These are phyloP conservation scores for Philereme vetulata DNA, from an alignment of 2,888 invertebrate species.

Conservation along the genomic window DNA sequence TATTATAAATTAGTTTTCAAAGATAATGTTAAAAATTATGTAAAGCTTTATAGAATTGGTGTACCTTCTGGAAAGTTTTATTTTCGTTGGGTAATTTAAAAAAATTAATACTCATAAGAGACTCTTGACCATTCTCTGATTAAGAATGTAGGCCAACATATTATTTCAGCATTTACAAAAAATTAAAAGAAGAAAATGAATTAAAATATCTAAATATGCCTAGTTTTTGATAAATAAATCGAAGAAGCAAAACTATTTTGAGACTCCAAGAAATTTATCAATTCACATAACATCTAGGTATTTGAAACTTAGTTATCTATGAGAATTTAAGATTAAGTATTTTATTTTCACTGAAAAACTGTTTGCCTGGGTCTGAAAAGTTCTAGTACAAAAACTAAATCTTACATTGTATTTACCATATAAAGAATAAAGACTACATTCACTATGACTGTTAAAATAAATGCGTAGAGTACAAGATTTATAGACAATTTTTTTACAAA, in stretches of 20 bases:
- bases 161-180: not conserved
- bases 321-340: constrained; percentile 7
- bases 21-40: too few relatives aligned
- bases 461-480: constrained; percentile 29
- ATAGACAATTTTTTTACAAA: constrained; percentile 7
- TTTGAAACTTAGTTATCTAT: constrained; percentile 13
- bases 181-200: constrained; percentile 1
- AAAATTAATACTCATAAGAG: too few relatives aligned
- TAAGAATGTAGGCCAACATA: not conserved
- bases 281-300: constrained; percentile 15
- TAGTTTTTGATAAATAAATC: constrained; percentile 65
- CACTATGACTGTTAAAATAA: constrained; percentile 38
- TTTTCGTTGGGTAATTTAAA: too few relatives aligned
- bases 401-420: constrained; percentile 14
- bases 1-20: too few relatives aligned
- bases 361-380: too few relatives aligned
- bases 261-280: constrained; percentile 76
- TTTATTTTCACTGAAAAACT: not conserved
- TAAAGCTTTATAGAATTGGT: too few relatives aligned
- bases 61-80: too few relatives aligned
- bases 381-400: constrained; percentile 3
- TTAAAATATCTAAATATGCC: constrained; percentile 9
- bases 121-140: too few relatives aligned
- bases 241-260: constrained; percentile 68
- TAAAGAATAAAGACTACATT: constrained; percentile 19